Evolutionary conservation across 1,140 invertebrate species (phyloP).

Genomic region (Sycobia sp.): DNA sequence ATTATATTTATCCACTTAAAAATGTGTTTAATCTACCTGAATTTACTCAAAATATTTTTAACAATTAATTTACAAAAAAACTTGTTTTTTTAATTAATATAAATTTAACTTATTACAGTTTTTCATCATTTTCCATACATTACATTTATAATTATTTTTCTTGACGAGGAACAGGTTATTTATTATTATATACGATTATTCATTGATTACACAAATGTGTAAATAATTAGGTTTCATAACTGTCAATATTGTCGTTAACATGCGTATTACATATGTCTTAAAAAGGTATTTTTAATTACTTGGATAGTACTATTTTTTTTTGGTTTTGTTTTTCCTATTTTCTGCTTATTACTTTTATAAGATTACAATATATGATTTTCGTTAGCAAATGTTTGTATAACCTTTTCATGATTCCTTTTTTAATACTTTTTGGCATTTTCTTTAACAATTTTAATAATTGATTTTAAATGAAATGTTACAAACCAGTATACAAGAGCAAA

Average conservation of each 20-base stretch:
- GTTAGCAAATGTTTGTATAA: constrained; percentile 17
- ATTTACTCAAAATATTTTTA: constrained; percentile 2
- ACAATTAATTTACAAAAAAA: constrained; percentile 16
- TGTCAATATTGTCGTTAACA: constrained; percentile 30
- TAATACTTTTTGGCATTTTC: constrained; percentile 30
- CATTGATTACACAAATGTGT: constrained; percentile 27
- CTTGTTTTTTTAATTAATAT: background rate
- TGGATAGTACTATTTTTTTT: constrained; percentile 21
- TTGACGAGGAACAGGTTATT: constrained; percentile 25
- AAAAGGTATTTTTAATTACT: constrained; percentile 4
- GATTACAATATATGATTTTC: constrained; percentile 13
- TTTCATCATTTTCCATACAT: too few species aligned
- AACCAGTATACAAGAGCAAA: too few species aligned
- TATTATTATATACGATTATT: constrained; percentile 25
- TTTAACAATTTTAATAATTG: constrained; percentile 9
- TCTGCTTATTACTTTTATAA: constrained; percentile 3
- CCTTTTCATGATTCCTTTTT: constrained; percentile 17
- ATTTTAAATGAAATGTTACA: constrained; percentile 18
- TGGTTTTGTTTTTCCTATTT: constrained; percentile 16
- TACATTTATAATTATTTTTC: too few species aligned
- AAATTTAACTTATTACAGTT: too few species aligned
- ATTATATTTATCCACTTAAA: too few species aligned
- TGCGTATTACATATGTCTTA: constrained; percentile 19
- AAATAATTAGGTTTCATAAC: constrained; percentile 11
- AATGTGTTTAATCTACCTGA: background rate